These are phyloP conservation scores for Cremastinae sp. DNA, from an alignment of 2,888 invertebrate species.

Conservation along the genomic window DNA sequence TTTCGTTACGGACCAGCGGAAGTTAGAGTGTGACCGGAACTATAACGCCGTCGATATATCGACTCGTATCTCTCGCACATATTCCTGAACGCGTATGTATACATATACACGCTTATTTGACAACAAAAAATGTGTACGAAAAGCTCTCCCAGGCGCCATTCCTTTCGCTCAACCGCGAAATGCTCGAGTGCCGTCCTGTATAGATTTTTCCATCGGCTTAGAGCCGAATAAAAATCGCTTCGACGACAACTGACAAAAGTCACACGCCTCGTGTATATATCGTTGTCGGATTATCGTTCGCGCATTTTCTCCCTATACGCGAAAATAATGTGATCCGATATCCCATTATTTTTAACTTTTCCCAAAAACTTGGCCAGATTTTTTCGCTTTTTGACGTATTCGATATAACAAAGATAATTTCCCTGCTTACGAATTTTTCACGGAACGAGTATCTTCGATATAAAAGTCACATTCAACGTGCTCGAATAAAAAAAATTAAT, in stretches of 20 bases:
- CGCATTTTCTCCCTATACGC: constrained; percentile 12
- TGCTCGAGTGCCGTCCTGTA: constrained; percentile 43
- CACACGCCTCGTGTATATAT: constrained; percentile 48
- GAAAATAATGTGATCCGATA: too few species aligned
- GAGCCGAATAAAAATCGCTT: constrained; percentile 51
- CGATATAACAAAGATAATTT: too few species aligned
- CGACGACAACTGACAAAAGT: constrained; percentile 54
- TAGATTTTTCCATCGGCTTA: constrained; percentile 46
- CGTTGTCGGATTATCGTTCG: constrained; percentile 49
- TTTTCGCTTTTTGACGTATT: too few species aligned
- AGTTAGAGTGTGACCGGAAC: constrained; percentile 50
- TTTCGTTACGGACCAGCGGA: constrained; percentile 46
- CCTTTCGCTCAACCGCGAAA: constrained; percentile 50
- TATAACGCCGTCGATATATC: constrained; percentile 51
- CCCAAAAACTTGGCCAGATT: too few species aligned
- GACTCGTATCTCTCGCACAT: background rate
- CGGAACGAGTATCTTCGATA: too few species aligned
- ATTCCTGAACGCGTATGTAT: background rate
- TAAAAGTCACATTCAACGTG: too few species aligned
- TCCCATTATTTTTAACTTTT: too few species aligned
- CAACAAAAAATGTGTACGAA: background rate
- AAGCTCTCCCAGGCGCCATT: constrained; percentile 9
- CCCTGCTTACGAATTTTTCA: too few species aligned
- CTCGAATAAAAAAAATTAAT: too few species aligned
- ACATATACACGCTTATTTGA: background rate